phyloP scores from a whole-genome alignment of 1,140 invertebrate genomes.

The Drosophila pruinosa region DNA sequence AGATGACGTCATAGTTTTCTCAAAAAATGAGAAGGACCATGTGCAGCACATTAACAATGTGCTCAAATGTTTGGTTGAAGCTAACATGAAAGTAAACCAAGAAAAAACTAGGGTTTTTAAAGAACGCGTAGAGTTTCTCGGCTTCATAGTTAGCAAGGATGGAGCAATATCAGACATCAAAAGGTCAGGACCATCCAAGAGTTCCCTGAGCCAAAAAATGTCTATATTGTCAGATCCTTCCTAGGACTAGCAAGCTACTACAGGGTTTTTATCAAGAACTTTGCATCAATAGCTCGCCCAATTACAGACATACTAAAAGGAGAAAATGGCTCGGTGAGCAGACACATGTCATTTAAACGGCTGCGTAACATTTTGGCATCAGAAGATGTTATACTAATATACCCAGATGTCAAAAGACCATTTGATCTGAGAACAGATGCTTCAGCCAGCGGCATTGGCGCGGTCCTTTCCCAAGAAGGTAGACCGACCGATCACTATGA shows the following conservation, averaged over 20 bases:
- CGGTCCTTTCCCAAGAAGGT: conserved; percentile 31
- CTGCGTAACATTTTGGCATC: too few species aligned
- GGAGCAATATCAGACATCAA: conserved; percentile 9
- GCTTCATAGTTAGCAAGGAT: conserved; percentile 6
- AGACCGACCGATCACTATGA: conserved; percentile 25
- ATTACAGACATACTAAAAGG: conserved; percentile 11
- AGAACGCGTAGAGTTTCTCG: conserved; percentile 5
- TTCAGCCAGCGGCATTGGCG: conserved; percentile 18
- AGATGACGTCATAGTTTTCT: not conserved
- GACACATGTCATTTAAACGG: not conserved
- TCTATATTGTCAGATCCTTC: conserved; percentile 8
- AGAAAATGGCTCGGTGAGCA: conserved; percentile 7
- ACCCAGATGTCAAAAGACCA: conserved; percentile 28
- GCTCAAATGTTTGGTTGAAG: not conserved
- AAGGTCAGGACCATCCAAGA: conserved; percentile 8
- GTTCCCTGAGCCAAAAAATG: not conserved
- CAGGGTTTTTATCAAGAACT: conserved; percentile 7
- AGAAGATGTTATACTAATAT: conserved; percentile 20
- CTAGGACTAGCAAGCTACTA: conserved; percentile 12
- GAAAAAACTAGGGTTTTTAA: conserved; percentile 6
- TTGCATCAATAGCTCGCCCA: conserved; percentile 15
- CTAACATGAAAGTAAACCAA: not conserved
- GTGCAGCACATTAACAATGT: not conserved
- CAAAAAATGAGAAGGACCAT: not conserved
- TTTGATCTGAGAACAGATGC: conserved; percentile 44